Percentiles rank a stretch among this genome's conserved stretches.
phyloP scores from a whole-genome alignment of 2,113 vertebrate species.

The Hypomesus transpacificus region DNA sequence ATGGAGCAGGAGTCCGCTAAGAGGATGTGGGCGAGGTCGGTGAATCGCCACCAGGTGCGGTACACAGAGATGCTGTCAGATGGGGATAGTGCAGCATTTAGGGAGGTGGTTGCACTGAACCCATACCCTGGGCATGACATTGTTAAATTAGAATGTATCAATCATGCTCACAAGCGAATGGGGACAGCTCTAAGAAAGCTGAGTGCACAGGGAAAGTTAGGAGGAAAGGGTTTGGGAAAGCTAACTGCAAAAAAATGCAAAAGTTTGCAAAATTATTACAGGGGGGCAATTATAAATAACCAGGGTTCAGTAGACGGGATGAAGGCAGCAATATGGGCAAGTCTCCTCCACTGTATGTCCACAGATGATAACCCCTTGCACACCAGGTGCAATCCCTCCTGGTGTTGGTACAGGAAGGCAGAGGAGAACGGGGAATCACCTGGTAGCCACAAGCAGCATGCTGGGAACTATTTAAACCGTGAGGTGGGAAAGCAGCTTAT shows the following conservation, averaged over 20 bases:
- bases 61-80: too few relatives aligned
- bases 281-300: slow-evolving; percentile 19
- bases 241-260: slow-evolving; percentile 14
- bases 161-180: slow-evolving; percentile 19
- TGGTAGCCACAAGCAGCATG: background rate
- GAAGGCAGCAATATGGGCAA: too few relatives aligned
- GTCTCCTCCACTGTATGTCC: too few relatives aligned
- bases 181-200: slow-evolving; percentile 6
- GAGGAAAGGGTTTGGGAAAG: slow-evolving; percentile 18
- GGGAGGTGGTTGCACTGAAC: slow-evolving; percentile 11
- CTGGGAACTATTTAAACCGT: too few relatives aligned
- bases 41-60: too few relatives aligned
- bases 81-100: slow-evolving; percentile 4
- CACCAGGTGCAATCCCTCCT: slow-evolving; percentile 1
- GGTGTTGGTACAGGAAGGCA: slow-evolving; percentile 10
- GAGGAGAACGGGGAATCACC: slow-evolving; percentile 4
- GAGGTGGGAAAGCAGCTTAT: too few relatives aligned
- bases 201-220: slow-evolving; percentile 13
- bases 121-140: slow-evolving; percentile 22
- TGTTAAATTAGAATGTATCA: slow-evolving; percentile 18
- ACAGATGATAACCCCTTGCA: slow-evolving; percentile 1
- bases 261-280: slow-evolving; percentile 20
- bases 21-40: too few relatives aligned
- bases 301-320: background rate
- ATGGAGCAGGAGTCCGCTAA: background rate